These are phyloP conservation scores for Nephotettix cincticeps DNA, from an alignment of 1,140 invertebrate genomes.

Conservation along the genomic window DNA sequence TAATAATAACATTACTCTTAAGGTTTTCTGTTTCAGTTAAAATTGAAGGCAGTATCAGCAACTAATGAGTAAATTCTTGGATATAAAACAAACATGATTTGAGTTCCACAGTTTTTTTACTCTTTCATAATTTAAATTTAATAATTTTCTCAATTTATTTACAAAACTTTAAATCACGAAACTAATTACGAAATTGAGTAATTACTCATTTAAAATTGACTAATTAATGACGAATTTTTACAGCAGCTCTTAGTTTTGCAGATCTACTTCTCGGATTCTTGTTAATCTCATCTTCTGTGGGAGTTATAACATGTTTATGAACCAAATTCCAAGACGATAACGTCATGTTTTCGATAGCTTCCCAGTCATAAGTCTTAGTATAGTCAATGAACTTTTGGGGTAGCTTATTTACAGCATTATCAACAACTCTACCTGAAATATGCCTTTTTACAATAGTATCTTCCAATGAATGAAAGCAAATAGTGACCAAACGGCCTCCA, in stretches of 20 bases:
- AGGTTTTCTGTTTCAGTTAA: too few species aligned
- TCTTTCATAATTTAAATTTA: too few species aligned
- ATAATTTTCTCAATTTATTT: too few species aligned
- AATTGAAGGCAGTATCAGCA: too few species aligned
- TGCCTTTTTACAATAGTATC: slow-evolving; percentile 94
- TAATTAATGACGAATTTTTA: too few species aligned
- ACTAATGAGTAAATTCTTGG: too few species aligned
- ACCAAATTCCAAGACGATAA: slow-evolving; percentile 71
- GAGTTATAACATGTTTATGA: slow-evolving; percentile 77
- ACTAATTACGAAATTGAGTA: too few species aligned
- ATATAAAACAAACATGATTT: too few species aligned
- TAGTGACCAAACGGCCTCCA: slow-evolving; percentile 73
- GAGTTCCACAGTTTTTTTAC: too few species aligned
- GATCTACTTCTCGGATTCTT: slow-evolving; percentile 82
- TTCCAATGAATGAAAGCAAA: slow-evolving; percentile 93
- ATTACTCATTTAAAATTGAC: too few species aligned
- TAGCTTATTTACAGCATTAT: slow-evolving; percentile 62
- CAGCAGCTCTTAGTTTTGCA: slow-evolving; percentile 82
- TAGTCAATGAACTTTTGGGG: slow-evolving; percentile 65
- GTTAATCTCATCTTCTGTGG: slow-evolving; percentile 70
- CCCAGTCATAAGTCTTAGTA: slow-evolving; percentile 48
- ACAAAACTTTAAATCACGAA: too few species aligned
- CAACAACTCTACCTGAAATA: slow-evolving; percentile 54
- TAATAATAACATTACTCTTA: too few species aligned
- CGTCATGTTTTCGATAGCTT: slow-evolving; percentile 60